Evolutionary conservation across 2,797 vertebrate species (phyloP), one percentile per base, ranked within the genome.

Genomic region (Capromys pilorides): DNA sequence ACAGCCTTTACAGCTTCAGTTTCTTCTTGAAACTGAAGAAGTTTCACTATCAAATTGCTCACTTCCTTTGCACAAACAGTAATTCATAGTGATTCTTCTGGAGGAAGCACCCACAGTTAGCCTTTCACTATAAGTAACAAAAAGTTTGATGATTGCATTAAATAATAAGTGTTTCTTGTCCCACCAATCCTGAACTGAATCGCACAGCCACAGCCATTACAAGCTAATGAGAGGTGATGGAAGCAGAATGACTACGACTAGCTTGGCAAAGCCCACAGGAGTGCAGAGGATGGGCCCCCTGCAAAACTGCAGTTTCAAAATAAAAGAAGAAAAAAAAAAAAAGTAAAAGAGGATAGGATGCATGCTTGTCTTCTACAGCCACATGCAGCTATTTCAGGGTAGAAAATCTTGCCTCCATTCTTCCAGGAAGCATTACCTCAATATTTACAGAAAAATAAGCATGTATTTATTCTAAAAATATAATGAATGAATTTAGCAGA

Each of bases 11-110:
- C 82, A 69, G 31, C 57, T 95, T 94, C n/a, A 51, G 83, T 78
- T 92, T 33, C 54, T 93, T 92, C 77, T 84, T 54, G 36, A 75
- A n/a, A n/a, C n/a, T n/a, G n/a, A n/a, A n/a, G n/a, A n/a, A n/a
- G n/a, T n/a, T n/a, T n/a, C n/a, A n/a, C n/a, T n/a, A n/a, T n/a
- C n/a, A n/a, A n/a, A n/a, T n/a, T n/a, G n/a, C n/a, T n/a, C n/a
- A n/a, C n/a, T n/a, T n/a, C n/a, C n/a, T n/a, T n/a, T n/a, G n/a
- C n/a, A n/a, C n/a, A n/a, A n/a, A n/a, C n/a, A n/a, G n/a, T n/a
- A n/a, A n/a, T n/a, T n/a, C 90, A 49, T 57, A 75, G 49, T 45
- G 64, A 77, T n/a, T 71, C 41, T 82, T 67, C 36, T 64, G 21
- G 19, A 62, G 45, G 21, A 78, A 83, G 28, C 31, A 69, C 64